Conservation (phyloP, 2,888 invertebrate species). For the Proisotoma minuta region DNA sequence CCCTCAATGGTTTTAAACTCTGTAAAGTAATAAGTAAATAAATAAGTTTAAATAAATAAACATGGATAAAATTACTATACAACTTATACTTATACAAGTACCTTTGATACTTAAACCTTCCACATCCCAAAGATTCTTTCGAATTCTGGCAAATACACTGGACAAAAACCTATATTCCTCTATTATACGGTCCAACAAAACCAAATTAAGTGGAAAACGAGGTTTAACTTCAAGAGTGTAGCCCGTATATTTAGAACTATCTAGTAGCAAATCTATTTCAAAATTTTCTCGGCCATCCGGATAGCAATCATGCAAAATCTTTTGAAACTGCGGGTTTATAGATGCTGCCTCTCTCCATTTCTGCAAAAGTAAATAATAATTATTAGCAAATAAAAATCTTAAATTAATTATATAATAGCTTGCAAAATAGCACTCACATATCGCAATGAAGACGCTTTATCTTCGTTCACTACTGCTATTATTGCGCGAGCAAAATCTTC, state of each 20-base stretch:
- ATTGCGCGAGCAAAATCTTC: slow-evolving; percentile 38
- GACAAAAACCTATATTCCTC: slow-evolving; percentile 35
- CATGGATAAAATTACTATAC: not conserved
- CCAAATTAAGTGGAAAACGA: slow-evolving; percentile 37
- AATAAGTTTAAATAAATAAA: slow-evolving; percentile 5
- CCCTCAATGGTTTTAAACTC: slow-evolving; percentile 25
- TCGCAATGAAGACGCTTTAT: slow-evolving; percentile 10
- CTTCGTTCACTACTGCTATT: slow-evolving; percentile 18
- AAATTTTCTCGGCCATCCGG: slow-evolving; percentile 38
- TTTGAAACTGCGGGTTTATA: slow-evolving; percentile 32
- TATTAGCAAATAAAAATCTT: not conserved
- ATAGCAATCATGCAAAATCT: slow-evolving; percentile 36
- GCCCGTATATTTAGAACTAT: slow-evolving; percentile 15
- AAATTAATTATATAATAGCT: too few species aligned
- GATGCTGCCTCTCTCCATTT: slow-evolving; percentile 26
- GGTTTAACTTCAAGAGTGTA: slow-evolving; percentile 31
- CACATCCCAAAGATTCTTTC: slow-evolving; percentile 38
- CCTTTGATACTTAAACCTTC: slow-evolving; percentile 31
- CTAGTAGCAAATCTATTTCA: slow-evolving; percentile 26
- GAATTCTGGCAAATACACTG: slow-evolving; percentile 30
- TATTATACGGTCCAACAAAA: slow-evolving; percentile 28
- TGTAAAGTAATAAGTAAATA: slow-evolving; percentile 13
- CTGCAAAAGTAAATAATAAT: slow-evolving; percentile 13
- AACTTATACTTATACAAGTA: slow-evolving; percentile 9
- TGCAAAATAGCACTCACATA: too few species aligned